Base-by-base conservation (phyloP, 2,888 invertebrate species). In the Cantharis rufa region DNA sequence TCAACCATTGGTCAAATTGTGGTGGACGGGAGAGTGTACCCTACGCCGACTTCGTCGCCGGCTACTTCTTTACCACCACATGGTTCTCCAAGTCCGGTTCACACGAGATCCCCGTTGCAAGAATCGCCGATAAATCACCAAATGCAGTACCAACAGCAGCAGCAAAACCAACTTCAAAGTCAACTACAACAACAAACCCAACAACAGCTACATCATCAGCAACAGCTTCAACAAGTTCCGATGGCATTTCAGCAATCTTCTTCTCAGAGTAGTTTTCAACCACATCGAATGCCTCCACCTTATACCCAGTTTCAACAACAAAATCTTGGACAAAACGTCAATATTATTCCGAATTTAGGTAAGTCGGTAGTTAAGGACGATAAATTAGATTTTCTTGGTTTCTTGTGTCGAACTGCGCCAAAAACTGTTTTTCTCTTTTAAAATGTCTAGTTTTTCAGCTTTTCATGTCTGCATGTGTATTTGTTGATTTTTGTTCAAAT, bases 11-110 rank as follows among this genome's bases (percentile, higher is more conserved):
- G 95, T 80, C 93, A 93, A 79, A 94, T 95, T 83, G 93, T 95
- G 64, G 95, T 95, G 78, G 95, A 95, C 89, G 95, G 95, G 76
- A 92, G 95, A 86, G 91, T 94, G 81, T 95, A 95, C 89, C 92
- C 93, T 32, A 88, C 90, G 2, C 86, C 88, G 66, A 84, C 89
- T 16, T 88, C 89, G 4, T 89, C 89, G 48, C 89, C 90, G 10
- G 86, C 82, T 62, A 74, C 72, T 80, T 78, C 84, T 69, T 78
- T 84, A 69, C 83, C 85, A 15, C 85, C 85, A 10, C 84, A 84
- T 72, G 82, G 83, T 71, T 86, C 86, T 13, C 83, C 87, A 15
- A 86, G 87, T 78, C 88, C 88, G 0, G 84, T 84, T 78, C 87
- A 88, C 75, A 87, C 82, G 32, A 84, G 85, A 78, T 88, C 88